These are phyloP conservation scores for Neopelma chrysocephalum DNA, from an alignment of 2,797 vertebrate species.

Conservation along the genomic window DNA sequence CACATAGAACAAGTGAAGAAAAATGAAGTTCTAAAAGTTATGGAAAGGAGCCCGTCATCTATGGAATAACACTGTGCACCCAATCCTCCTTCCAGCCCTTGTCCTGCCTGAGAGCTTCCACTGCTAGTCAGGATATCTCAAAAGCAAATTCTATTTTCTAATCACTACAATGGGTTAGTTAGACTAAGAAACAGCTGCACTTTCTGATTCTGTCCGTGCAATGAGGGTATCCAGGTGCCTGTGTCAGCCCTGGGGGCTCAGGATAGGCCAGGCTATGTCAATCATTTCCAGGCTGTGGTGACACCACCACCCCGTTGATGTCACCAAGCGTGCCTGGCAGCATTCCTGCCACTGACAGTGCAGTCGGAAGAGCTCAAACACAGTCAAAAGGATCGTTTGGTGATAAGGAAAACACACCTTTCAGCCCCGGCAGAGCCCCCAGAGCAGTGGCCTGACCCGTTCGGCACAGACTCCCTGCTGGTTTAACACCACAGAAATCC, in stretches of 20 bases:
- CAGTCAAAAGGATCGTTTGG: background rate
- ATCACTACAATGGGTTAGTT: background rate
- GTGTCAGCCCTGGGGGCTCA: background rate
- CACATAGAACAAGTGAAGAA: background rate
- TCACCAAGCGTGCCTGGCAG: slow-evolving; percentile 14
- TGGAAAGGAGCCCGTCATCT: background rate
- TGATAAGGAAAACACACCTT: slow-evolving; percentile 18
- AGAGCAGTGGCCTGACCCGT: slow-evolving; percentile 6
- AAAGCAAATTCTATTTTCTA: background rate
- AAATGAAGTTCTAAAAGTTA: background rate
- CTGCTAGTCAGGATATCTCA: background rate
- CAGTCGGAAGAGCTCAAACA: background rate
- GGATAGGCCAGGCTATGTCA: background rate
- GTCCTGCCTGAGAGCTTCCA: background rate
- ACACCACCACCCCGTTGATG: background rate
- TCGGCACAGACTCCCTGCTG: background rate
- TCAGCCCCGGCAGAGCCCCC: background rate
- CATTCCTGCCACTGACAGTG: background rate
- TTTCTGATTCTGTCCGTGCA: background rate
- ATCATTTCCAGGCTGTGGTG: background rate
- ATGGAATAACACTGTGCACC: rapidly evolving
- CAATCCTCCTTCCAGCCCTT: background rate
- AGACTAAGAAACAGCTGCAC: background rate
- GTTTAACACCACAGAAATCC: slow-evolving; percentile 68
- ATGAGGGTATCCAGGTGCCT: background rate